Evolutionary conservation across 2,113 vertebrate genomes (phyloP), one percentile per base, ranked within the genome.

Genomic region (Ornithorhynchus anatinus): DNA sequence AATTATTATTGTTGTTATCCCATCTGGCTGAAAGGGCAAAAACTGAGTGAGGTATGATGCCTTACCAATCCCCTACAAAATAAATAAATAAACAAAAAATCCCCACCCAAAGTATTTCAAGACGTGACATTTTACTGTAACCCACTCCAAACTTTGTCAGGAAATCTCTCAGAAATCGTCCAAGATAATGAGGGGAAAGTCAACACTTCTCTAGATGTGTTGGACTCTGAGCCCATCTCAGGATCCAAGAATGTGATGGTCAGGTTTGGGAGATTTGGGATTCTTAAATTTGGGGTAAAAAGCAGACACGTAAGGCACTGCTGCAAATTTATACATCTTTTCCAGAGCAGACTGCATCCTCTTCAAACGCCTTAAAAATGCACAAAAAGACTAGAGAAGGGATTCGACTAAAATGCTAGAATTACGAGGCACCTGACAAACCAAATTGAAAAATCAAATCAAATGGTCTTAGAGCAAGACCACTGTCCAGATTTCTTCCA

Each of bases 401-500:
- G n/a, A n/a, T n/a, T n/a, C n/a, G n/a, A n/a, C n/a, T n/a, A n/a
- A n/a, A n/a, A n/a, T n/a, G n/a, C n/a, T n/a, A n/a, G n/a, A n/a
- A n/a, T n/a, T n/a, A n/a, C n/a, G 10, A 52, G 50, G 44, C 23
- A 25, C 2, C 45, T 2, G 35, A 11, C 22, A 57, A 7, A 27
- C 1, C 10, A 42, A 29, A 5, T 45, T 3, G 0, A 9, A 5
- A 1, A 9, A 1, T 37, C 13, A 6, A 20, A 59, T 5, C 1
- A 22, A 58, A 23, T 0, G 1, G n/a, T n/a, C n/a, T n/a, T n/a
- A n/a, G n/a, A n/a, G n/a, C n/a, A 47, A 38, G 20, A 11, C 33
- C 0, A 23, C 2, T 2, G 20, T 40, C 16, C 10, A 0, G 15
- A 15, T 38, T 33, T n/a, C n/a, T 37, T 47, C 43, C 4, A 2